Evolutionary conservation across 2,113 vertebrate genomes (phyloP).

Genomic region (Felis catus): F.catus_Fca126_mat1.0 CM031413.1:89437001-89437500

Average conservation of each 20-base stretch:
- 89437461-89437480: background rate
- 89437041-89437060: background rate
- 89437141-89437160: background rate
- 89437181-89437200: background rate
- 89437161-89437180: background rate
- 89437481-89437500: background rate
- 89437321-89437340: background rate
- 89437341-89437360: background rate
- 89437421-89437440: background rate
- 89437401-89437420: background rate
- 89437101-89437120: background rate
- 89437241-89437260: background rate
- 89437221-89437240: background rate
- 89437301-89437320: background rate
- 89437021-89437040: background rate
- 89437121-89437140: background rate
- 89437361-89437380: background rate
- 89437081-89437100: background rate
- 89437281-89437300: background rate
- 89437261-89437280: background rate
- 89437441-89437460: background rate
- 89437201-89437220: background rate
- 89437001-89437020: background rate
- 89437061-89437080: background rate
- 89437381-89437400: background rate